Conservation (phyloP, 2,797 vertebrate genomes). For the Microhierax caerulescens region DNA sequence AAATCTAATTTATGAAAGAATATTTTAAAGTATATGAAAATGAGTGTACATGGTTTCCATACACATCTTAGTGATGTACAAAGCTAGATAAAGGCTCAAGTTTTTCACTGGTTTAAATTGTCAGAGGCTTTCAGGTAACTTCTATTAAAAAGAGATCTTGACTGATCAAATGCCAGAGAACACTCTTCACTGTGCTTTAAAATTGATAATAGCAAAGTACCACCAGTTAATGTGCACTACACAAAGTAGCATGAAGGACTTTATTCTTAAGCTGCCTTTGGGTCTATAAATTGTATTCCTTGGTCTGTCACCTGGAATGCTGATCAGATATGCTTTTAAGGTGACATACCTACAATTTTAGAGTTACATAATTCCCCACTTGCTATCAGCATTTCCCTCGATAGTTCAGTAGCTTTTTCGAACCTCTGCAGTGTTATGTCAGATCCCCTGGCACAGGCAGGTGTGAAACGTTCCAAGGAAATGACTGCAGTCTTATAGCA, state of each 20-base stretch:
- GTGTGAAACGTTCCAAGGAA: neutral
- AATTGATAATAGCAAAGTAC: neutral
- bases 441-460: neutral
- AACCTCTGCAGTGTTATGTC: neutral
- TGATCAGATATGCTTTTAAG: neutral
- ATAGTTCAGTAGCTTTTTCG: neutral
- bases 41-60: neutral
- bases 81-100: neutral
- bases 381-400: accelerated
- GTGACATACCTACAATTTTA: neutral
- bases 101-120: neutral
- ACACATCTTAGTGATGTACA: neutral
- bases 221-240: neutral
- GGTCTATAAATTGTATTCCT: neutral
- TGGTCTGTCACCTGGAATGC: neutral
- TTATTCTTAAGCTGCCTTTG: neutral
- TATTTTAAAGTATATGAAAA: neutral
- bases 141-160: neutral
- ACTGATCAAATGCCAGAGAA: neutral
- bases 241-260: neutral
- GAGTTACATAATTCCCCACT: neutral
- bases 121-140: neutral
- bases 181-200: neutral
- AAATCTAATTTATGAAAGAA: neutral
- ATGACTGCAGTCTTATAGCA: neutral